phyloP scores from a whole-genome alignment of 2,888 invertebrate genomes.

The Disparrhopalites patrizii region DNA sequence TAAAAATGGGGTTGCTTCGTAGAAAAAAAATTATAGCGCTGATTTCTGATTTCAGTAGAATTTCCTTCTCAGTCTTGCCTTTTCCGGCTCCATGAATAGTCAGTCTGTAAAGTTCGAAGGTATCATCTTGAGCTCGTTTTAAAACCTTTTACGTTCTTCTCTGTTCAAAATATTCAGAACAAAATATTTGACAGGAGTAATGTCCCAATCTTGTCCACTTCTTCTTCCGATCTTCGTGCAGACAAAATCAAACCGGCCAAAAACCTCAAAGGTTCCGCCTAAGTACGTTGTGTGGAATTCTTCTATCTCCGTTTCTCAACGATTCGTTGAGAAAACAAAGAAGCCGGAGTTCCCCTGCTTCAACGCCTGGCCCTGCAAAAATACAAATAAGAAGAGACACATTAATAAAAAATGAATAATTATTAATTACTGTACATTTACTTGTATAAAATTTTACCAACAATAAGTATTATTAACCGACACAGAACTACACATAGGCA shows the following conservation, averaged over 20 bases:
- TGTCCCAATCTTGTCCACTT: not conserved
- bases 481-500: no score
- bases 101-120: conserved; percentile 20
- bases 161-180: not conserved
- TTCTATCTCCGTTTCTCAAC: not conserved
- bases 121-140: conserved; percentile 12
- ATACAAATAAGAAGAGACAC: no score
- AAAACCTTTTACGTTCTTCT: not conserved
- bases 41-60: not conserved
- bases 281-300: not conserved
- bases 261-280: not conserved
- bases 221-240: not conserved
- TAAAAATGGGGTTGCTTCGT: not conserved
- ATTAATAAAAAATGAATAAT: no score
- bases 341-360: not conserved
- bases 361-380: conserved; percentile 1
- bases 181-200: not conserved
- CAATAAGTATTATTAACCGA: no score
- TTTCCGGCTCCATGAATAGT: conserved; percentile 13
- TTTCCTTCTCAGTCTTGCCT: conserved; percentile 23
- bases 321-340: not conserved
- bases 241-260: not conserved
- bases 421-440: not conserved
- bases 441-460: not conserved
- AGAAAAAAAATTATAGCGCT: not conserved